phyloP scores from a whole-genome alignment of 2,113 vertebrate species.

The Herpailurus yagouaroundi region DNA sequence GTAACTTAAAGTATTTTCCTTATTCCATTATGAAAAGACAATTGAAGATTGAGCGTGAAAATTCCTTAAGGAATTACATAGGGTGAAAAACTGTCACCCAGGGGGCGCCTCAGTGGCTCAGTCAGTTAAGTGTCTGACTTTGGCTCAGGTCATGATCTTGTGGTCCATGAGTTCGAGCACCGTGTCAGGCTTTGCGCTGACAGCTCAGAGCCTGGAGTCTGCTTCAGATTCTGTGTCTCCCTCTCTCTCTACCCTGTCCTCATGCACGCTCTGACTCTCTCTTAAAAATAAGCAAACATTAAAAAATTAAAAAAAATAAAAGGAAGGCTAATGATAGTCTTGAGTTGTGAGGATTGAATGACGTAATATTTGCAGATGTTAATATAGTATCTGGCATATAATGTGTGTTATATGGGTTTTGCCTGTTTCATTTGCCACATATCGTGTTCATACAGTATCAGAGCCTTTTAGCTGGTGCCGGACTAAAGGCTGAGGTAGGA shows the following conservation, averaged over 20 bases:
- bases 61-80: constrained; percentile 10
- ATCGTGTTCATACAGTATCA: neutral
- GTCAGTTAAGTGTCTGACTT: no score
- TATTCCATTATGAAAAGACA: constrained; percentile 60
- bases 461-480: constrained; percentile 1
- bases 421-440: neutral
- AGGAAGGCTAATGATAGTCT: neutral
- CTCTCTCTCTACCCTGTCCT: no score
- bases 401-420: constrained; percentile 32
- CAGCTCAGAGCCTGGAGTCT: no score
- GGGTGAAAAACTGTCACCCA: constrained; percentile 6
- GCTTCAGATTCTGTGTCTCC: no score
- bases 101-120: no score
- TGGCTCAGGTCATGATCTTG: no score
- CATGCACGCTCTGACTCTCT: neutral
- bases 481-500: constrained; percentile 20
- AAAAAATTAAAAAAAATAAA: neutral
- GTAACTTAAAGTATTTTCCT: constrained; percentile 68
- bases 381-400: neutral
- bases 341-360: constrained; percentile 17
- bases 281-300: neutral
- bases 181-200: no score
- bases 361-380: constrained; percentile 44
- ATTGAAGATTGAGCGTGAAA: constrained; percentile 39
- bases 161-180: no score